These are phyloP conservation scores for Dolichopus griseipennis DNA, from an alignment of 2,888 invertebrate genomes.

Conservation along the genomic window DNA sequence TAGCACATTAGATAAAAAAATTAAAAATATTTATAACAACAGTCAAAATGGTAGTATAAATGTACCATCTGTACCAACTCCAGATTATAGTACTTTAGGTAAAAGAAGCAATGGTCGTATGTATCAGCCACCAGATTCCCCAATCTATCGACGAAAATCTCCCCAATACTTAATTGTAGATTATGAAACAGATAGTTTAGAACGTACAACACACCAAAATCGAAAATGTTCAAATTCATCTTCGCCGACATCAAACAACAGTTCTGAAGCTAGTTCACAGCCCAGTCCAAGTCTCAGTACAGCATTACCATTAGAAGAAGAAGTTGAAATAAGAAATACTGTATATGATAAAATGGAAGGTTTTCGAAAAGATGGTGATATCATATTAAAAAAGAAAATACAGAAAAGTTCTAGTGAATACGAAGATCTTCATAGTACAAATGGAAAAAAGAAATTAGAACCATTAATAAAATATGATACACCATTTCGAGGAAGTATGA, in stretches of 20 bases:
- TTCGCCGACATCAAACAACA: conserved; percentile 50
- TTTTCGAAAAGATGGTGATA: conserved; percentile 37
- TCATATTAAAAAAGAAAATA: conserved; percentile 31
- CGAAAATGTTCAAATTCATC: conserved; percentile 44
- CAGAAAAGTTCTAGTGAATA: conserved; percentile 24
- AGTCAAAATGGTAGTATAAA: conserved; percentile 31
- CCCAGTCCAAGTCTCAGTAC: conserved; percentile 65
- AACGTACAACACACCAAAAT: conserved; percentile 49
- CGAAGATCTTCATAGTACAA: conserved; percentile 16
- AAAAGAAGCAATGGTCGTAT: conserved; percentile 33
- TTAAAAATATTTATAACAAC: conserved; percentile 40
- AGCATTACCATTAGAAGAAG: conserved; percentile 69
- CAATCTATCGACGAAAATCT: conserved; percentile 39
- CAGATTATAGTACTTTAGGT: conserved; percentile 43
- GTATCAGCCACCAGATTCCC: conserved; percentile 42
- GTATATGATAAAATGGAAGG: conserved; percentile 49
- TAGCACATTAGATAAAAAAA: conserved; percentile 40
- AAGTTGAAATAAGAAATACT: conserved; percentile 68
- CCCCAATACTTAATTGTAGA: conserved; percentile 48
- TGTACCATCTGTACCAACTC: conserved; percentile 41
- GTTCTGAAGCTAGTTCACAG: conserved; percentile 55
- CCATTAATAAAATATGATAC: conserved; percentile 54
- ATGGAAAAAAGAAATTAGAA: conserved; percentile 29
- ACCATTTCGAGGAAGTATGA: conserved; percentile 61
- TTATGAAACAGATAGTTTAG: conserved; percentile 67